Conservation (phyloP, 2,113 vertebrate genomes). For the Murina feae region DNA sequence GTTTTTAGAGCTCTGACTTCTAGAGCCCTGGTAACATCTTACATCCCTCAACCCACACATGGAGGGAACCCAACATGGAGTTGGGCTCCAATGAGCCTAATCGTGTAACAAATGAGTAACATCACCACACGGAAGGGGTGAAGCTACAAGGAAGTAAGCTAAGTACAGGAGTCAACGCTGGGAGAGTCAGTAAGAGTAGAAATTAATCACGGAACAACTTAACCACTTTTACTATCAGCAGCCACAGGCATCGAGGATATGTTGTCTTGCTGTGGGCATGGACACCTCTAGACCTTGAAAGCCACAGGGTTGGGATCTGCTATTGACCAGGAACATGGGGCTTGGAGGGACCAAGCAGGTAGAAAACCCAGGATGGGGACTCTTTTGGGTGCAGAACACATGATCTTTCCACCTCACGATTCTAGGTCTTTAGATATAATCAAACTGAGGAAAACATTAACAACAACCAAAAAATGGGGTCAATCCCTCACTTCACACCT, state of each 20-base stretch:
- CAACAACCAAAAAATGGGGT: not conserved
- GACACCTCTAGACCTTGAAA: not conserved
- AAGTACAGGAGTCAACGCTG: not conserved
- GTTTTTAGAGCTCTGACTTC: too few species aligned
- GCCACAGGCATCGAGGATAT: not conserved
- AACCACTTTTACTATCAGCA: not conserved
- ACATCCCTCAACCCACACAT: too few species aligned
- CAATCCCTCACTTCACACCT: not conserved
- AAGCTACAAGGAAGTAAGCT: too few species aligned
- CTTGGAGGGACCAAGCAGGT: not conserved
- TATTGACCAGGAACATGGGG: not conserved
- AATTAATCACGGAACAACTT: not conserved
- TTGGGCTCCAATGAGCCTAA: too few species aligned
- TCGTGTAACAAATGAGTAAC: too few species aligned
- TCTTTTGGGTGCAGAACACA: not conserved
- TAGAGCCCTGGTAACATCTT: too few species aligned
- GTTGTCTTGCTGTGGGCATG: not conserved
- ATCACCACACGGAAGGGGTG: too few species aligned
- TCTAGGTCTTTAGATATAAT: not conserved
- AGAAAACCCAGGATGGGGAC: not conserved
- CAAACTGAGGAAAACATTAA: not conserved
- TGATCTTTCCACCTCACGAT: not conserved
- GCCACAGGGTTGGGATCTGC: fast-evolving
- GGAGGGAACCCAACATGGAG: too few species aligned
- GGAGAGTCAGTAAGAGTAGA: not conserved